These are phyloP conservation scores for Zaprionus kolodkinae DNA, from an alignment of 1,140 invertebrate species.

Conservation along the genomic window DNA sequence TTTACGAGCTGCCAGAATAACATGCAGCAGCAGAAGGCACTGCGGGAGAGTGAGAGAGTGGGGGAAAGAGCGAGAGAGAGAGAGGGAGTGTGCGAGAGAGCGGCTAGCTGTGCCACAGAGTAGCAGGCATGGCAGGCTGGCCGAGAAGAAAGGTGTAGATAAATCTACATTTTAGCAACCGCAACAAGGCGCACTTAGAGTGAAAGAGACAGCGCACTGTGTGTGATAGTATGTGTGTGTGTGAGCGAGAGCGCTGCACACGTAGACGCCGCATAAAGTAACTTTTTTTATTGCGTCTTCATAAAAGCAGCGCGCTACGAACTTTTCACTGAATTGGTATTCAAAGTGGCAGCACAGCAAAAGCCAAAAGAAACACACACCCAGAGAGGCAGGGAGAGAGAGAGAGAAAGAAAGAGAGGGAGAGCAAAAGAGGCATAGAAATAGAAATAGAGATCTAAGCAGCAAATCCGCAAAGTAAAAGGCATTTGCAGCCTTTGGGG, in stretches of 20 bases:
- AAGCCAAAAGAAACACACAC: neutral
- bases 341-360: constrained; percentile 69
- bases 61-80: neutral
- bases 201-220: constrained; percentile 1
- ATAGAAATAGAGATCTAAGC: constrained; percentile 31
- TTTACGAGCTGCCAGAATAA: constrained; percentile 66
- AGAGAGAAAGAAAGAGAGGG: neutral
- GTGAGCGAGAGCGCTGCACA: constrained; percentile 45
- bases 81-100: neutral
- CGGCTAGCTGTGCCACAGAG: neutral
- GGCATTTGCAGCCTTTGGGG: constrained; percentile 38
- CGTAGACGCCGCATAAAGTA: constrained; percentile 76
- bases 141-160: constrained; percentile 32
- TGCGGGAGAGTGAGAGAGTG: neutral
- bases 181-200: constrained; percentile 73
- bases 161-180: constrained; percentile 77
- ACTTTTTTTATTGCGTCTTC: constrained; percentile 81
- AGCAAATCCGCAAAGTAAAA: constrained; percentile 70
- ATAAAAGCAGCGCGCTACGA: constrained; percentile 66
- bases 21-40: constrained; percentile 51
- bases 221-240: too few species aligned
- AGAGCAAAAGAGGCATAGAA: neutral
- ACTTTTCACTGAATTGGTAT: constrained; percentile 77
- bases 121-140: constrained; percentile 20
- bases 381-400: neutral